Evolutionary conservation across 2,113 vertebrate species (phyloP), one percentile per base, ranked within the genome.

Genomic region (Phoenicopterus ruber): DNA sequence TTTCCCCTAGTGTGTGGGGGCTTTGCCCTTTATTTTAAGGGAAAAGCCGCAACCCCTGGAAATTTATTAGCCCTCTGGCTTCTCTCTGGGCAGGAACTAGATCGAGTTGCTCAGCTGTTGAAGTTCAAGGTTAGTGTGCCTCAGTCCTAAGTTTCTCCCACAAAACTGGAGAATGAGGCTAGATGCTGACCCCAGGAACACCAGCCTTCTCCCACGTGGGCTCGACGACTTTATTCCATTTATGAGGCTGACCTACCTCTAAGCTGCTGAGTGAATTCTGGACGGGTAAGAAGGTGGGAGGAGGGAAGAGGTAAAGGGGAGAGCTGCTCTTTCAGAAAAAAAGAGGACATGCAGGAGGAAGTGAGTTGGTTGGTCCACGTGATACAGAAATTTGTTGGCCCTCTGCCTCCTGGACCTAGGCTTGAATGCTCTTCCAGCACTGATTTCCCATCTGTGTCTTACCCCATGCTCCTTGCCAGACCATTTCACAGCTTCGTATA

Each of bases 361-460:
- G 9, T 36, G 42, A 87, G 59, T 31, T 67, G 34, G 26, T 61
- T 76, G 29, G 66, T 86, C n/a, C 20, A 42, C 3, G 22, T 49
- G 70, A 72, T 29, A 76, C 11, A 74, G 63, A 78, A 62, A 77
- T 88, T 15, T 76, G 19, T 32, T 96, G 96, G 91, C 70, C 34
- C 36, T 80, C 69, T 85, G 81, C 88, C 88, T 93, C 32, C n/a
- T 90, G 71, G 54, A 83, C 42, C 22, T 61, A 61, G 50, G 83
- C 66, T 82, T 91, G 88, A 85, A 91, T 82, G 62, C 73, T 94
- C 88, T 92, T 89, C 86, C 88, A 91, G 91, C 88, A 91, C 93
- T 72, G 91, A 85, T 46, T 94, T 29, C 58, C 91, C 91, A 94
- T 89, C 94, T 97, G 91, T 79, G 81, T 82, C 86, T 55, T 40